Evolutionary conservation across 2,797 vertebrate genomes (phyloP).

Genomic region (Xiphorhynchus erythropygius): DNA sequence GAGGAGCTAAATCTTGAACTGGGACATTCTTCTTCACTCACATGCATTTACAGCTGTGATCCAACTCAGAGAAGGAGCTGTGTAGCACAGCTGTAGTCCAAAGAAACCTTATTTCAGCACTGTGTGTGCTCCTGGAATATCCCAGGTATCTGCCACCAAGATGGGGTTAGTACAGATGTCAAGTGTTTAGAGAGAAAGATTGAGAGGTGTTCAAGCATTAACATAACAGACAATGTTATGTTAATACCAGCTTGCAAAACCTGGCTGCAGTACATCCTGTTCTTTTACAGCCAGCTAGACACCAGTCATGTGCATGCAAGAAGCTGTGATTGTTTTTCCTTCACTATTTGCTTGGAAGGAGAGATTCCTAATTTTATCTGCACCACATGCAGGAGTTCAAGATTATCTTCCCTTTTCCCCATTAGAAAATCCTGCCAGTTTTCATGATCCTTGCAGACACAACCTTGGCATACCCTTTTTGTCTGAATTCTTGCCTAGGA

Average conservation of each 20-base stretch:
- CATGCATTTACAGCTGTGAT: not conserved
- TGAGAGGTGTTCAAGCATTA: not conserved
- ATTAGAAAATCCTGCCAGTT: not conserved
- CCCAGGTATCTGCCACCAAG: rapidly evolving
- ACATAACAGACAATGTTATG: not conserved
- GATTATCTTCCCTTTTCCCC: not conserved
- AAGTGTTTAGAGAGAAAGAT: not conserved
- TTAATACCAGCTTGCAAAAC: not conserved
- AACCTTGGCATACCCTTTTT: not conserved
- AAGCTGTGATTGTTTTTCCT: not conserved
- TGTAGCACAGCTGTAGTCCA: not conserved
- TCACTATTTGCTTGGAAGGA: not conserved
- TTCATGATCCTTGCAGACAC: not conserved
- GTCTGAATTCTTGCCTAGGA: not conserved
- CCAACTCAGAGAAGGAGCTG: not conserved
- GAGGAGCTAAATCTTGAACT: not conserved
- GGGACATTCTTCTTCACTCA: not conserved
- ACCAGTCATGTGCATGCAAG: not conserved
- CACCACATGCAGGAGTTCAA: not conserved
- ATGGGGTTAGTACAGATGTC: not conserved
- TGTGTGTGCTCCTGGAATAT: not conserved
- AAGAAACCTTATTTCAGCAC: not conserved
- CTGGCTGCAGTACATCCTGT: not conserved
- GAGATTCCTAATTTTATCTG: not conserved
- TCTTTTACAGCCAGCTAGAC: not conserved